Evolutionary conservation across 2,113 vertebrate species (phyloP), one percentile per base, ranked within the genome.

Genomic region (Sylvietta virens): DNA sequence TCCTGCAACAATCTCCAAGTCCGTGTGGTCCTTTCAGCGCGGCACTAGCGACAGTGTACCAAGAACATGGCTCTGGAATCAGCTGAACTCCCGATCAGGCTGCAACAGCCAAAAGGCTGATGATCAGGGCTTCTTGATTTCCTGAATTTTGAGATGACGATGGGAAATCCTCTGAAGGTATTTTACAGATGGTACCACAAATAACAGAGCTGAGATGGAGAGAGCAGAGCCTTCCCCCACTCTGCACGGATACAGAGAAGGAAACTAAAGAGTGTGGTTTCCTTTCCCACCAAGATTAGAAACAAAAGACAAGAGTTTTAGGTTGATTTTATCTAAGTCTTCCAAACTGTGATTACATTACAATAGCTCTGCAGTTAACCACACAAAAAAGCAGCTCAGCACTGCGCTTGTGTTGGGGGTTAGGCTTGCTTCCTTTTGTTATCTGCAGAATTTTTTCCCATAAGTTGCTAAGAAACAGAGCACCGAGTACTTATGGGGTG

Each of bases 101-200:
- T 56, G 30, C 33, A 45, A 10, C 39, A 73, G 45, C n/a, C 53
- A 33, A 57, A 80, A 48, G 42, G 26, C 4, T 44, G 40, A 42
- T 15, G 14, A 47, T 20, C 22, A 48, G 48, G 39, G 26, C 39
- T 56, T 61, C 16, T 35, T 0, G 0, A 40, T 62, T 80, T 62
- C 42, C 44, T 44, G 23, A 14, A 48, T 40, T 44, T 28, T 73
- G 39, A 51, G 27, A 44, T 14, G 22, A 66, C 4, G 6, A 61
- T 28, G 20, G 42, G 47, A 39, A 80, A 64, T 22, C 26, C 66
- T 85, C 53, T 30, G 15, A 71, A 71, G 35, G n/a, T 4, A 28
- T 50, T 76, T 88, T 42, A 71, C 16, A 66, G 35, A 64, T 7
- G 21, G n/a, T 65, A 67, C 37, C 60, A 66, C 6, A 76, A 62